Evolutionary conservation across 2,888 invertebrate species (phyloP), one percentile per base, ranked within the genome.

Genomic region (Aricia artaxerxes): DNA sequence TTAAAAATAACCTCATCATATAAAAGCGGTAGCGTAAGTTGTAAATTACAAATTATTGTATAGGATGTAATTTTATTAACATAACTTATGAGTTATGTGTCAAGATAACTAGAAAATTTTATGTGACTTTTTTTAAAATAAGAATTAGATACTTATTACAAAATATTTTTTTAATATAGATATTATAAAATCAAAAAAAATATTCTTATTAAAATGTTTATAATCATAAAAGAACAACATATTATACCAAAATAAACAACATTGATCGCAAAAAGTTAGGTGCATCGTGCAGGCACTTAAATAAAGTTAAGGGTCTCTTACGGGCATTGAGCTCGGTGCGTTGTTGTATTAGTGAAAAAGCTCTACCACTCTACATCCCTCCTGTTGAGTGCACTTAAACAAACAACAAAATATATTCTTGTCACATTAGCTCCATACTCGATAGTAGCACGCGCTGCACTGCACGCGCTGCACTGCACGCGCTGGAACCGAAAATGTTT

Each of bases 371-470:
- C 35, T 75, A 79, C 44, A 57, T 72, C 78, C 78, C 82, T 82
- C 77, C 60, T 73, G 72, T 49, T 81, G 77, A 82, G 81, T 81
- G 80, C 81, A 78, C 79, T 82, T 73, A 57, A 81, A 80, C 80
- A 80, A 82, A 80, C 82, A 81, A 81, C n/a, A n/a, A n/a, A n/a
- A n/a, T n/a, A n/a, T 82, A 81, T 81, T 80, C 80, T 80, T 64
- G 79, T 80, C 24, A 76, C 81, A 78, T 78, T 80, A 75, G 79
- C 75, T 49, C 35, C 31, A 24, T 24, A 11, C 13, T 53, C 53
- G 3, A n/a, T 6, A 16, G 76, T 76, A 53, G 76, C 76, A 76
- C 76, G 53, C 16, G 76, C 53, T 44, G 49, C 57, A 31, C 11
- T 9, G 49, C 53, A n/a, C n/a, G n/a, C n/a, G n/a, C n/a, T n/a